Conservation (phyloP, 2,888 invertebrate genomes). For the Eupeodes latifasciatus region DNA sequence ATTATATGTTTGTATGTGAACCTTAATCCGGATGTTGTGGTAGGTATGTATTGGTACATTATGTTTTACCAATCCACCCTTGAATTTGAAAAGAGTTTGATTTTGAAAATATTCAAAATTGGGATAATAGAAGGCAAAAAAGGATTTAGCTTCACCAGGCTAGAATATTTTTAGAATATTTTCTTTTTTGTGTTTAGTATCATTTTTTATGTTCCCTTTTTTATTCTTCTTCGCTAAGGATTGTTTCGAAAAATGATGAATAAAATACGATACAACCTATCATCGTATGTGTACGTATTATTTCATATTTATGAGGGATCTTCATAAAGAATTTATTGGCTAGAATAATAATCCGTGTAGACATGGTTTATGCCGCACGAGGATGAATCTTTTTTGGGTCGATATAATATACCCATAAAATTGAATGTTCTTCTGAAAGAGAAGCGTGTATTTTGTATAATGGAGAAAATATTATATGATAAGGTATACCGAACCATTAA, state of each 20-base stretch:
- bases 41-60: background rate
- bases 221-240: constrained; percentile 7
- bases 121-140: constrained; percentile 3
- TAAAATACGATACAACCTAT: constrained; percentile 1
- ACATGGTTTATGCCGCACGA: background rate
- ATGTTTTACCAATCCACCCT: constrained; percentile 4
- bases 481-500: background rate
- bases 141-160: constrained; percentile 52
- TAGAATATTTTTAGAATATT: constrained; percentile 42
- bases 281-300: background rate
- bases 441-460: background rate
- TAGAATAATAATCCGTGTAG: constrained; percentile 19
- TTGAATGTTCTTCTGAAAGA: background rate
- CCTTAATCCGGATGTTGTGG: background rate
- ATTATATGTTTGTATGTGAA: background rate
- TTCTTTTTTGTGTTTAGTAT: constrained; percentile 19
- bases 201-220: constrained; percentile 4
- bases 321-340: constrained; percentile 23
- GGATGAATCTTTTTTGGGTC: constrained; percentile 5
- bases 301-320: constrained; percentile 34
- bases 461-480: background rate
- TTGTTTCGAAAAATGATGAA: constrained; percentile 1
- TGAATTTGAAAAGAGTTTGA: constrained; percentile 29
- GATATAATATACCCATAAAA: background rate
- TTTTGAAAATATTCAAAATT: constrained; percentile 41